A percentile compares a stretch with the other conserved stretches of the same genome.
Evolutionary conservation across 37 sponge, comb jelly and placozoan species (phyloP).

Genomic region (Aplysina aerophoba): DNA sequence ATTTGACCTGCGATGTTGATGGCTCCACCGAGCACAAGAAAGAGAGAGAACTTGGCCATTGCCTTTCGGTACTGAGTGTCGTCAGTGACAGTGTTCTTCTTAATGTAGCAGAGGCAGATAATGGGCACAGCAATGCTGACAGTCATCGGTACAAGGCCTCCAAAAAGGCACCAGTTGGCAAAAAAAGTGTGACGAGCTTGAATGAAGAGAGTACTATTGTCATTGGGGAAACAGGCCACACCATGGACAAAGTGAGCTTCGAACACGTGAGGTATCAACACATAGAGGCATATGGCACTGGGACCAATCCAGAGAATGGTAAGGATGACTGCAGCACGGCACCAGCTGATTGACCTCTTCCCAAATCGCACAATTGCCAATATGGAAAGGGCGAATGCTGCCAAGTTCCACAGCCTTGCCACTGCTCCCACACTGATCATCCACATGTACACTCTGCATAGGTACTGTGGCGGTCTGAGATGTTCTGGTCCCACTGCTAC

Average conservation of each 20-base stretch:
- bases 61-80: neutral
- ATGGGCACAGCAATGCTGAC: constrained; percentile 12
- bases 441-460: neutral
- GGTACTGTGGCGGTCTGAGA: neutral
- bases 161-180: neutral
- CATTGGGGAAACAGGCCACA: neutral
- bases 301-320: neutral
- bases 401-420: neutral
- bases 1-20: neutral
- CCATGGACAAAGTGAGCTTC: neutral
- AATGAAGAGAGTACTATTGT: neutral
- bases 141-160: neutral
- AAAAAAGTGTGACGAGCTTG: neutral
- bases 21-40: neutral
- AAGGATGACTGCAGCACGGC: neutral
- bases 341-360: neutral
- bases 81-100: neutral
- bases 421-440: neutral
- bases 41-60: constrained; percentile 13
- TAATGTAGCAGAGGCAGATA: constrained; percentile 2
- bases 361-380: neutral
- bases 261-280: neutral
- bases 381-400: neutral
- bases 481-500: neutral
- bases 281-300: neutral